Evolutionary conservation across 2,113 vertebrate genomes (phyloP), one percentile per base, ranked within the genome.

Genomic region (Hypanus sabinus): DNA sequence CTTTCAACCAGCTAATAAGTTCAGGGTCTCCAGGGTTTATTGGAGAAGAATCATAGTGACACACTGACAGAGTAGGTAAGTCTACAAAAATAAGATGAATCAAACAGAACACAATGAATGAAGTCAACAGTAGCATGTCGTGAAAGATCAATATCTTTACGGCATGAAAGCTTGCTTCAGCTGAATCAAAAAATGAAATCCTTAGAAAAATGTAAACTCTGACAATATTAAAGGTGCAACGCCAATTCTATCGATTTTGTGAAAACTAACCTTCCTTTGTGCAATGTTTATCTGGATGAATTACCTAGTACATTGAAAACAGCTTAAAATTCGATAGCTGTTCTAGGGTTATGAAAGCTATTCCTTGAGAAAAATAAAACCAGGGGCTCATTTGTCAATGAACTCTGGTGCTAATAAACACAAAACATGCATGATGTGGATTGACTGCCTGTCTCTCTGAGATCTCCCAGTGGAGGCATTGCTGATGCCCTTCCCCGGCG

Each of bases 1-100:
- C 96, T 24, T 95, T 96, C 94, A 99, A 96, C 99, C 98, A 99
- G 83, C 96, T 95, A 94, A 95, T 97, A 94, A 99, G 97, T 94
- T 98, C 97, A 0, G 96, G 95, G 94, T 98, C 97, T 94, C 96
- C 96, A 0, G 87, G 95, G 76, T 94, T 95, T 65, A 95, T 94
- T 75, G 95, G 94, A 57, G 96, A 73, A 94, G 95, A 95, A 95
- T 94, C 95, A 90, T 85, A 94, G 94, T 94, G 96, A 94, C 95
- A 95, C 22, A 94, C 94, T 36, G 97, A 95, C 14, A 96, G 94
- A 4, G 95, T 94, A 80, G 97, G 96, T 94, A 96, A 95, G 94
- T 97, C 98, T 99, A 20, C 95, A 62, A 94, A 94, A 94, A 73
- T 38, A 92, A 83, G 14, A 12, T 55, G 20, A 93, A 73, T 24